A percentile compares a stretch with the other conserved stretches of the same genome.
Conservation (phyloP, 2,113 vertebrate genomes). For the Onychostoma macrolepis region DNA sequence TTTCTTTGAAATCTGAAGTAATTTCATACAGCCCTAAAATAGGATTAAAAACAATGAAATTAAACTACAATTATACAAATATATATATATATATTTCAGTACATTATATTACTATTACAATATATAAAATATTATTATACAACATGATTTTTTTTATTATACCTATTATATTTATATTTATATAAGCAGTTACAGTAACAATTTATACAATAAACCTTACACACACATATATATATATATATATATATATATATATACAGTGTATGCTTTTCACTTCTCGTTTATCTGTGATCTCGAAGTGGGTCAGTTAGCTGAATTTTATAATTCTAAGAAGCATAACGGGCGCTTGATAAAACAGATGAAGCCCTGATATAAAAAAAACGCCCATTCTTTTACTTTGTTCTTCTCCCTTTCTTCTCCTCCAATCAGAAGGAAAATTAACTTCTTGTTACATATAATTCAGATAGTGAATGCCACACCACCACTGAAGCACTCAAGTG, state of each 20-base stretch:
- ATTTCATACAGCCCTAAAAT: not conserved
- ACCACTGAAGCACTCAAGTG: slow-evolving; percentile 2
- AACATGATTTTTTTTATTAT: too few relatives aligned
- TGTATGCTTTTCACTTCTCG: not conserved
- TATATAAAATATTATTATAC: too few relatives aligned
- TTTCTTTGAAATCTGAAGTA: not conserved
- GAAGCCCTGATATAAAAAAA: not conserved
- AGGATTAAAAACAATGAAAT: not conserved
- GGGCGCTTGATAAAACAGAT: not conserved
- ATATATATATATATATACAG: not conserved
- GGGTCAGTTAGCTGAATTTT: not conserved
- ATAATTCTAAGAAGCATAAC: not conserved
- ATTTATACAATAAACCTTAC: too few relatives aligned
- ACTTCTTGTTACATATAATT: not conserved
- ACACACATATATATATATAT: too few relatives aligned
- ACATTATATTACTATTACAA: too few relatives aligned
- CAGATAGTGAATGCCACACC: not conserved
- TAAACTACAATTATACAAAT: not conserved
- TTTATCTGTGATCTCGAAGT: not conserved
- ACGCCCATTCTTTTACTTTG: not conserved
- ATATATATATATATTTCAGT: too few relatives aligned
- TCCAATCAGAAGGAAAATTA: not conserved
- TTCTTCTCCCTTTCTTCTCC: not conserved
- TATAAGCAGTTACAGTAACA: too few relatives aligned
- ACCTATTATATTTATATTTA: too few relatives aligned